Evolutionary conservation across 1,140 invertebrate genomes (phyloP), one percentile per base, ranked within the genome.

Genomic region (Aphidius ervi): DNA sequence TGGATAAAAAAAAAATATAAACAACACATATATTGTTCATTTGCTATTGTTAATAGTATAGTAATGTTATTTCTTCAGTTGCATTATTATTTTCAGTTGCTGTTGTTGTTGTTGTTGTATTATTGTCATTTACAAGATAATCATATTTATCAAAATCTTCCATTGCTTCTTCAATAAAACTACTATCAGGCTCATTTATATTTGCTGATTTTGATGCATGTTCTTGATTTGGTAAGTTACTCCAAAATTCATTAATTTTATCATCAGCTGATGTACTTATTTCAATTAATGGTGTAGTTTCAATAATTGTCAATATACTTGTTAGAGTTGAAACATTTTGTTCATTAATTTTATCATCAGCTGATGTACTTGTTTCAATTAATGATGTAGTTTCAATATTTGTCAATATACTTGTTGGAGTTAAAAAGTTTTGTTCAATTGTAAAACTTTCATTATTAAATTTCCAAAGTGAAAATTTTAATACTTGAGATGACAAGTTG

Each of bases 1-100:
- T 55, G 45, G 41, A 59, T 20, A 46, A 56, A 58, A 40, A n/a
- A 43, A 9, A 41, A 5, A 6, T 48, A 42, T 8, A 31, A 16
- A 8, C 47, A 20, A 49, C 6, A 59, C 43, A 56, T 41, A 23
- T 10, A 56, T 4, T 9, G 9, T 54, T 54, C 10, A 43, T 48
- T 48, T 6, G 5, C 3, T 10, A 2, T 20, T 3, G 2, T 9
- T 54, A 9, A 42, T 42, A 6, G 8, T 42, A 10, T 7, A 5
- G 42, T 39, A 9, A 52, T n/a, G 3, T 4, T 52, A 52, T 7
- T 41, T 54, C 52, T 20, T n/a, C 52, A 39, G n/a, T n/a, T 41
- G 41, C 9, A 16, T 6, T 10, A 31, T 40, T 9, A 40, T 54
- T 40, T 5, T 54, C 52, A 31, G 4, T 31, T 31, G 23, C 1